Evolutionary conservation across 53 echinoderm and acorn worm genomes (phyloP).

Genomic region (Zoroaster sp.): DNA sequence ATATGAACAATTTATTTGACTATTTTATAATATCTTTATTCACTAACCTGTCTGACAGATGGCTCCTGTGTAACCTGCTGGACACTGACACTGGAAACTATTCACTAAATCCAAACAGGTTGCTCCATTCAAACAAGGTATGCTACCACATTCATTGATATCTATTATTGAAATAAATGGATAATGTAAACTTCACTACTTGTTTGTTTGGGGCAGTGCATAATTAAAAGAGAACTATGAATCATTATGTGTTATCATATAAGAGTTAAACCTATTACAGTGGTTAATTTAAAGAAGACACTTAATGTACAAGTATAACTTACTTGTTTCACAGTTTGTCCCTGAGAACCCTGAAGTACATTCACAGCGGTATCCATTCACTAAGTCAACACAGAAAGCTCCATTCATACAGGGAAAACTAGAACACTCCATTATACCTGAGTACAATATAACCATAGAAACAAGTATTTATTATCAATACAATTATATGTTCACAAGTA

Average conservation of each 20-base stretch:
- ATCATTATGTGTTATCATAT: neutral
- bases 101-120: slow-evolving; percentile 8
- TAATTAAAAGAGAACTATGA: neutral
- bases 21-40: neutral
- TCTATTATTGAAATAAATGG: neutral
- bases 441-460: too few species aligned
- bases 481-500: too few species aligned
- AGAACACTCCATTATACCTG: slow-evolving; percentile 9
- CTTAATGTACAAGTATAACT: too few species aligned
- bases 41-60: slow-evolving; percentile 34
- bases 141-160: slow-evolving; percentile 41
- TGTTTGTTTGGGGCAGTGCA: neutral
- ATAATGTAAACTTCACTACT: neutral
- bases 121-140: slow-evolving; percentile 40
- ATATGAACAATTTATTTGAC: neutral
- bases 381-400: slow-evolving; percentile 12
- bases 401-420: slow-evolving; percentile 17
- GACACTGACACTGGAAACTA: slow-evolving; percentile 45
- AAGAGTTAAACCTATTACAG: neutral
- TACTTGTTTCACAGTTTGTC: neutral
- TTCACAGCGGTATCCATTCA: slow-evolving; percentile 2
- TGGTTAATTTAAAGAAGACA: neutral
- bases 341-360: neutral
- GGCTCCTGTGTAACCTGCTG: slow-evolving; percentile 43
- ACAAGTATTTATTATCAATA: too few species aligned